Evolutionary conservation across 2,113 vertebrate species (phyloP).

Genomic region (Cyanoliseus patagonus): DNA sequence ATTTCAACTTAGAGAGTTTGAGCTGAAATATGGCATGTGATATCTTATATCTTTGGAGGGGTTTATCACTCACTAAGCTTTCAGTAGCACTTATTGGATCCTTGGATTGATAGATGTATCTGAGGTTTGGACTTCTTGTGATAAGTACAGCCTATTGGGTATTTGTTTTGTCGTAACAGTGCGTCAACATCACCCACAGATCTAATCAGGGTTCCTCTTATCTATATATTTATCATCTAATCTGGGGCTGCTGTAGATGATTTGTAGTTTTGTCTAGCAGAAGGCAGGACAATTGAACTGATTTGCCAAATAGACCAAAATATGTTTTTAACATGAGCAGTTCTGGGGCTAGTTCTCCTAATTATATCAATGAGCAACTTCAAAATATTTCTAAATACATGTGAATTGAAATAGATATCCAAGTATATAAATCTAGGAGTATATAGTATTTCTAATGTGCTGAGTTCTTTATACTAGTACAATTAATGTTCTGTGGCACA

Average conservation of each 20-base stretch:
- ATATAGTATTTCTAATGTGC: background rate
- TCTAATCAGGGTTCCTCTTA: background rate
- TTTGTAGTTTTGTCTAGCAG: background rate
- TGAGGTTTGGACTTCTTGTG: background rate
- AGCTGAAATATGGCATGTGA: background rate
- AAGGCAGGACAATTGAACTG: background rate
- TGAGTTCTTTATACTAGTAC: background rate
- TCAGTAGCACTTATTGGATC: background rate
- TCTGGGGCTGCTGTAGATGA: background rate
- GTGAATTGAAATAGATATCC: background rate
- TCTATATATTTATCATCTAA: accelerated
- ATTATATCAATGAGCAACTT: background rate
- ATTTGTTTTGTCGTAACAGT: background rate
- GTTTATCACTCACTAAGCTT: background rate
- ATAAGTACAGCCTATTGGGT: background rate
- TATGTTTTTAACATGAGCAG: background rate
- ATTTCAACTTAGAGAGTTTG: background rate
- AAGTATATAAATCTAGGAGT: background rate
- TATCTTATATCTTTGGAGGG: background rate
- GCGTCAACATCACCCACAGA: background rate
- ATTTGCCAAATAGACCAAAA: background rate
- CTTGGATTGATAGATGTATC: background rate
- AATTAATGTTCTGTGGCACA: background rate
- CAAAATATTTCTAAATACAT: background rate
- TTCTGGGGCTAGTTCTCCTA: background rate